Conservation (phyloP, 1,140 invertebrate species). For the Lepidotrigona ventralis region DNA sequence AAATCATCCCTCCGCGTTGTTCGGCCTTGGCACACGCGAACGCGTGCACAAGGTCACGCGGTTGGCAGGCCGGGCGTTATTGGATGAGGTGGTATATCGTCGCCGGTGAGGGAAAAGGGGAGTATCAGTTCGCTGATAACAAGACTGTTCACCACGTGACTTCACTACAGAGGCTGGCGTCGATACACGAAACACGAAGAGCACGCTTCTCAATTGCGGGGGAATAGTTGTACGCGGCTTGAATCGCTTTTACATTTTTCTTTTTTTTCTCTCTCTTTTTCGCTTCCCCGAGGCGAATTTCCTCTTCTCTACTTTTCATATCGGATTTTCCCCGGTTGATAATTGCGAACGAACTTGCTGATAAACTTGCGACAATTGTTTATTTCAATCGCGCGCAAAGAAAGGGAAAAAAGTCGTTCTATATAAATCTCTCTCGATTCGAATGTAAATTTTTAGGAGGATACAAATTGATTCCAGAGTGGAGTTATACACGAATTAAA, state of each 20-base stretch:
- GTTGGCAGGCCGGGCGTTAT: conserved; percentile 39
- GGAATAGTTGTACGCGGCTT: conserved; percentile 57
- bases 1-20: neutral
- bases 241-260: conserved; percentile 22
- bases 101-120: conserved; percentile 27
- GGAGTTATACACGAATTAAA: neutral
- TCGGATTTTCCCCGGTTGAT: neutral
- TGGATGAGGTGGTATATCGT: conserved; percentile 25
- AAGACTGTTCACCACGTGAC: conserved; percentile 63
- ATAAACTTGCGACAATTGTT: neutral
- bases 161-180: conserved; percentile 59
- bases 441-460: no score
- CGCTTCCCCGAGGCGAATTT: neutral
- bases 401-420: neutral
- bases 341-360: neutral
- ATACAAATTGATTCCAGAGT: neutral
- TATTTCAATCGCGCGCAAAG: neutral
- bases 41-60: conserved; percentile 31
- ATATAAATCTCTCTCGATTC: no score
- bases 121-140: conserved; percentile 59
- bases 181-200: conserved; percentile 56
- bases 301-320: neutral
- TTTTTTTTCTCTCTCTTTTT: neutral
- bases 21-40: conserved; percentile 6
- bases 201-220: conserved; percentile 59